phyloP scores from a whole-genome alignment of 2,888 invertebrate genomes.

The Sarcophaga variegata region DNA sequence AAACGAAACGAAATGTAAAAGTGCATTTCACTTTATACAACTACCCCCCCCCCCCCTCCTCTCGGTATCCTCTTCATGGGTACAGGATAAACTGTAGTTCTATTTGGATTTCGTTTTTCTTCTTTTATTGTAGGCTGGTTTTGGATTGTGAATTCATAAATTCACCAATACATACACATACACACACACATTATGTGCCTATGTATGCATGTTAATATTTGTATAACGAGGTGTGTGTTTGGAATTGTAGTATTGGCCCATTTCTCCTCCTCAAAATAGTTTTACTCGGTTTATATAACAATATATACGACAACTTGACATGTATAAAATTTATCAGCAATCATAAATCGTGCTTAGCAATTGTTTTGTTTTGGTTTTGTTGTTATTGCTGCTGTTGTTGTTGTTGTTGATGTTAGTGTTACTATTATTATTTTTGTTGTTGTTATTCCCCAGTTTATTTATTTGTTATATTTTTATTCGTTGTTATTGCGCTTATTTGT shows the following conservation, averaged over 20 bases:
- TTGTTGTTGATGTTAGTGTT: conserved; percentile 42
- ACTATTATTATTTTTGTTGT: conserved; percentile 28
- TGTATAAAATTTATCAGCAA: conserved; percentile 72
- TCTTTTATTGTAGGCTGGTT: conserved; percentile 38
- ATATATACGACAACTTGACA: conserved; percentile 68
- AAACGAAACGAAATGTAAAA: conserved; percentile 30
- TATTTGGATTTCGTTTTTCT: conserved; percentile 19
- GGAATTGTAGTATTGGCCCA: conserved; percentile 52
- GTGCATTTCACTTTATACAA: neutral
- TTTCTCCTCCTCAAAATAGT: conserved; percentile 65
- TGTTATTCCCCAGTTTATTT: conserved; percentile 44
- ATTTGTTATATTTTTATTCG: conserved; percentile 67
- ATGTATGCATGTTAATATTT: conserved; percentile 12
- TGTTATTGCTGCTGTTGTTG: conserved; percentile 45
- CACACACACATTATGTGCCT: conserved; percentile 38
- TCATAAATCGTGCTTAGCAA: conserved; percentile 71
- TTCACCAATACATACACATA: neutral
- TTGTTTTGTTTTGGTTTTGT: conserved; percentile 68
- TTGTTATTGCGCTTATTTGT: conserved; percentile 61
- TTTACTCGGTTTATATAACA: conserved; percentile 54
- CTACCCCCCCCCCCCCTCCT: neutral
- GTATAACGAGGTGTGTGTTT: neutral
- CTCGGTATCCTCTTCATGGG: neutral
- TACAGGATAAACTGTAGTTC: conserved; percentile 20
- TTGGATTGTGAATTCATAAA: neutral